Evolutionary conservation across 1,140 invertebrate genomes (phyloP).

Genomic region (Lamellibrachia luymesi): DNA sequence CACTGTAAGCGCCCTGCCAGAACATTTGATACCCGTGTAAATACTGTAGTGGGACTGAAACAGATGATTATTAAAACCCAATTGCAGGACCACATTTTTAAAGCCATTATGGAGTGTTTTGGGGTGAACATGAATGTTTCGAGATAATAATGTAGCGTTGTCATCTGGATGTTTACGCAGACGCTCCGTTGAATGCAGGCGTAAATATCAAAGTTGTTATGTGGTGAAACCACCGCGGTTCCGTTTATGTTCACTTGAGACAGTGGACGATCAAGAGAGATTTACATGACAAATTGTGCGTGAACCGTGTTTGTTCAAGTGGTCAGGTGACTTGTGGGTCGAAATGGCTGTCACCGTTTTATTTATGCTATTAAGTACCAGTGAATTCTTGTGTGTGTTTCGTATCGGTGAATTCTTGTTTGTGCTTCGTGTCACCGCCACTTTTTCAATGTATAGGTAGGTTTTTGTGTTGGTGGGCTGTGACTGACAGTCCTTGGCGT

Average conservation of each 20-base stretch:
- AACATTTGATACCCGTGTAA: background rate
- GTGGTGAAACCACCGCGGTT: background rate
- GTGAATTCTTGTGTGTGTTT: background rate
- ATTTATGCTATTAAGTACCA: background rate
- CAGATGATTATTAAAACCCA: background rate
- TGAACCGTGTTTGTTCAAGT: background rate
- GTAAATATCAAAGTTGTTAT: background rate
- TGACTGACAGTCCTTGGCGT: background rate
- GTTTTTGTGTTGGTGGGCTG: background rate
- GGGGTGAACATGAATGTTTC: background rate
- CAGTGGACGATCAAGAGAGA: background rate
- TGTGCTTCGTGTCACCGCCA: background rate
- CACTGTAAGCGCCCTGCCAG: background rate
- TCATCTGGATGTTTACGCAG: background rate
- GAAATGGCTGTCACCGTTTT: background rate
- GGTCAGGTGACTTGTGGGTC: background rate
- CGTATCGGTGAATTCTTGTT: background rate
- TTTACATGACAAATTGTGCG: slow-evolving; percentile 5
- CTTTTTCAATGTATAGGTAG: background rate
- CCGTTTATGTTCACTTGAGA: background rate
- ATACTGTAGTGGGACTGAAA: background rate
- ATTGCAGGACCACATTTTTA: background rate
- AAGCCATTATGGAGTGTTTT: background rate
- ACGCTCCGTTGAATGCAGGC: background rate
- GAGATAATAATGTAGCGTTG: background rate